Evolutionary conservation across 2,113 vertebrate genomes (phyloP).

Genomic region (Hippoglossus stenolepis): DNA sequence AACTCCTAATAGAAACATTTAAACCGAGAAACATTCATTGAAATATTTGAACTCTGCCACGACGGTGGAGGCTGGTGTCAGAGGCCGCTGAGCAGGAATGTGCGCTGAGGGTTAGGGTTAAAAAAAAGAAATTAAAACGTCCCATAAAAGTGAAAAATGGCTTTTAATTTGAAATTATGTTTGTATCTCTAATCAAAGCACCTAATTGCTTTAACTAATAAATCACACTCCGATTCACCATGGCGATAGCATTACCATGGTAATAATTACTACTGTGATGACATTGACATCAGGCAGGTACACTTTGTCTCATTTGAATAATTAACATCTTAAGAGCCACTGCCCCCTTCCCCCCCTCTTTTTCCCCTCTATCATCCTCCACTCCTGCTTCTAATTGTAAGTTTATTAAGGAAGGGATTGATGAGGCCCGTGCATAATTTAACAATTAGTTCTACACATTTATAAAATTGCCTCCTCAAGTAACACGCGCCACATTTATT

Average conservation of each 20-base stretch:
- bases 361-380: constrained; percentile 46
- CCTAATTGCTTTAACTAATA: constrained; percentile 96
- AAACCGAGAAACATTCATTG: neutral
- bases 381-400: constrained; percentile 78
- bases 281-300: constrained; percentile 82
- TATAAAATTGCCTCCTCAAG: constrained; percentile 86
- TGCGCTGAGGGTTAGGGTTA: too few species aligned
- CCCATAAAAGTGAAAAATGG: constrained; percentile 40
- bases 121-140: constrained; percentile 48
- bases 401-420: constrained; percentile 81
- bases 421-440: constrained; percentile 82
- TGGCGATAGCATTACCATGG: constrained; percentile 86
- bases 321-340: constrained; percentile 81
- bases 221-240: constrained; percentile 89
- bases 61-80: constrained; percentile 12
- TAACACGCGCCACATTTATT: constrained; percentile 87
- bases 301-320: constrained; percentile 83
- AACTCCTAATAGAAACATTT: neutral
- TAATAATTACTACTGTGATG: constrained; percentile 85
- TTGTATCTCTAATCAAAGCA: constrained; percentile 93
- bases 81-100: constrained; percentile 9
- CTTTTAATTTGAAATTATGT: constrained; percentile 91
- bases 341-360: constrained; percentile 38
- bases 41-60: constrained; percentile 5
- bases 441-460: constrained; percentile 82